Conservation (phyloP, 2,113 vertebrate species). For the Pygoscelis adeliae region DNA sequence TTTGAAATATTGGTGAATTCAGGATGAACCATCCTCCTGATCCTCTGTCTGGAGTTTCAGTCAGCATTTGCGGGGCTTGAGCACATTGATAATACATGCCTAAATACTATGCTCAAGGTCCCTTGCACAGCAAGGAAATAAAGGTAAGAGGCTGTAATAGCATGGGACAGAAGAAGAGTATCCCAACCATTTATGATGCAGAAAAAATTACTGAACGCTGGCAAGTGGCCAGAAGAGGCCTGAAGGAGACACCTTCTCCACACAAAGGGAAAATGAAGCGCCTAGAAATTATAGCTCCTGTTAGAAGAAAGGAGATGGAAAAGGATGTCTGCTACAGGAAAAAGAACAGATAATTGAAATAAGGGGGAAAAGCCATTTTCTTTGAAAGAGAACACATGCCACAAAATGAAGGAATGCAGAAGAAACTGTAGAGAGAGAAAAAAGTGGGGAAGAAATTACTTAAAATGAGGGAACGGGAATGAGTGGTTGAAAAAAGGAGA, state of each 20-base stretch:
- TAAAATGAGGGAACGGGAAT: not conserved
- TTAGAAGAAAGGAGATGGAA: not conserved
- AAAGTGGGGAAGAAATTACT: not conserved
- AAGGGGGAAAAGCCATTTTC: not conserved
- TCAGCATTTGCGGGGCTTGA: not conserved
- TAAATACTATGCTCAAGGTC: not conserved
- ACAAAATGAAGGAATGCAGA: not conserved
- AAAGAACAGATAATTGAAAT: not conserved
- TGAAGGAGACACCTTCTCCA: not conserved
- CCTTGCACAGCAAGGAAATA: not conserved
- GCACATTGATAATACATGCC: not conserved
- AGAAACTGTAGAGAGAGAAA: not conserved
- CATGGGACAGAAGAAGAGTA: not conserved
- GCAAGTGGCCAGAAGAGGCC: not conserved
- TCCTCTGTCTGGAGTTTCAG: not conserved
- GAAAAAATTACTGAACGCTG: not conserved
- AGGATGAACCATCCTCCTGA: not conserved
- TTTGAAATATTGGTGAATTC: not conserved
- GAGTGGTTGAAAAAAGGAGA: not conserved
- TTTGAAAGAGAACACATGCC: not conserved
- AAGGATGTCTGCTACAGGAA: not conserved
- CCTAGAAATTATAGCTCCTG: not conserved
- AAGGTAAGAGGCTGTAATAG: not conserved
- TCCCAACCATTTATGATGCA: not conserved
- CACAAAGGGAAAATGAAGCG: not conserved